Evolutionary conservation across 2,113 vertebrate species (phyloP).

Genomic region (Raja brachyura): DNA sequence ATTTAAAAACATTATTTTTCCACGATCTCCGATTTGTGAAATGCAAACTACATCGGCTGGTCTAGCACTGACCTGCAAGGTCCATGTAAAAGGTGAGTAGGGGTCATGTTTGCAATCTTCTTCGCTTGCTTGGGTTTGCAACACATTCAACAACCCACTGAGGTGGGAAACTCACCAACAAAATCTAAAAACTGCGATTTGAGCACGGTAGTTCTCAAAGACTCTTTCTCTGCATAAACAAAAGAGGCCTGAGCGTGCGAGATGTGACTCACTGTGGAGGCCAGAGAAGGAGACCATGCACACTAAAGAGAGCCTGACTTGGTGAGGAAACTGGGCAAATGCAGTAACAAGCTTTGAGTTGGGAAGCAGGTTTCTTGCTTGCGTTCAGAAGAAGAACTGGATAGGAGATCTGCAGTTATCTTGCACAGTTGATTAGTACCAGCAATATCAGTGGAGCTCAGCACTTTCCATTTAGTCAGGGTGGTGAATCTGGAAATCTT

Average conservation of each 20-base stretch:
- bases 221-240: too few relatives aligned
- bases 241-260: too few relatives aligned
- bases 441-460: neutral
- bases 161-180: neutral
- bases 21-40: neutral
- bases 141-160: neutral
- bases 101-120: neutral
- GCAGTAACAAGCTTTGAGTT: neutral
- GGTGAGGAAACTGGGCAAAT: neutral
- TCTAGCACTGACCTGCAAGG: neutral
- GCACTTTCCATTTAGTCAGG: neutral
- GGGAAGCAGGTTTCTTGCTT: neutral
- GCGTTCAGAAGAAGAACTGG: neutral
- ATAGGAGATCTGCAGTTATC: neutral
- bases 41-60: neutral
- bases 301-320: neutral
- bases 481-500: too few relatives aligned
- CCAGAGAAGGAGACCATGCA: neutral
- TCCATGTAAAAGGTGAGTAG: neutral
- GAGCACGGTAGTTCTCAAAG: too few relatives aligned
- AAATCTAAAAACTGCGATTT: neutral
- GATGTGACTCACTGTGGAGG: neutral
- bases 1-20: too few relatives aligned
- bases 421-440: neutral
- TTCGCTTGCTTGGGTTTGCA: neutral